Conservation (phyloP, 2,797 vertebrate species). For the Rhinoraja longicauda region DNA sequence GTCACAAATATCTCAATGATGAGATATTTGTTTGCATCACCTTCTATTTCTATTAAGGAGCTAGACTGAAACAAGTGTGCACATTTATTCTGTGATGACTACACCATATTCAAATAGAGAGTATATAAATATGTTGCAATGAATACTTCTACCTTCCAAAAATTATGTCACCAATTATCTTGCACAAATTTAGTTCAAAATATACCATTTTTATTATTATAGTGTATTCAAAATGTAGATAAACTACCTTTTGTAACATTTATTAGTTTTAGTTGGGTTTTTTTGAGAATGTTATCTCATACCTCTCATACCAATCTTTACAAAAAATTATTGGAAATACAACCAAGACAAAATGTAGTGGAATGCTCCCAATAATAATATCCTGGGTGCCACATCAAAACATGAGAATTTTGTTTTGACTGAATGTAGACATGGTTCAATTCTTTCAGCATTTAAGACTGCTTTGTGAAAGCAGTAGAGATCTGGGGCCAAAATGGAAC, state of each 20-base stretch:
- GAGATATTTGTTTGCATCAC: neutral
- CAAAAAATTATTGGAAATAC: neutral
- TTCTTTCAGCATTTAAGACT: conserved; percentile 29
- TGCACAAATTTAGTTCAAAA: neutral
- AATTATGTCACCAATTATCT: neutral
- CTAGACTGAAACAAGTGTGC: neutral
- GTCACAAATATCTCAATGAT: neutral
- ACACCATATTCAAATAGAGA: neutral
- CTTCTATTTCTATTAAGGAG: neutral
- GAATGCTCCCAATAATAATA: neutral
- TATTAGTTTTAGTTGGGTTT: neutral
- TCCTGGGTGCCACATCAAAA: conserved; percentile 38
- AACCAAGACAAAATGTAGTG: neutral
- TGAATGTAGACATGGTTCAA: neutral
- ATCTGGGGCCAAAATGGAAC: conserved; percentile 39
- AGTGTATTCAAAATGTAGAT: neutral
- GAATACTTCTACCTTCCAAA: neutral
- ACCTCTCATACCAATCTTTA: neutral
- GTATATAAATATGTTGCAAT: neutral
- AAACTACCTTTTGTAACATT: neutral
- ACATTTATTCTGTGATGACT: neutral
- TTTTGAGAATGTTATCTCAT: neutral
- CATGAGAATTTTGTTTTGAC: conserved; percentile 19
- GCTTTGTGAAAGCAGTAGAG: conserved; percentile 19
- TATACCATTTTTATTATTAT: neutral